Evolutionary conservation across 2,888 invertebrate genomes (phyloP), one percentile per base, ranked within the genome.

Genomic region (Ochlodes sylvanus): DNA sequence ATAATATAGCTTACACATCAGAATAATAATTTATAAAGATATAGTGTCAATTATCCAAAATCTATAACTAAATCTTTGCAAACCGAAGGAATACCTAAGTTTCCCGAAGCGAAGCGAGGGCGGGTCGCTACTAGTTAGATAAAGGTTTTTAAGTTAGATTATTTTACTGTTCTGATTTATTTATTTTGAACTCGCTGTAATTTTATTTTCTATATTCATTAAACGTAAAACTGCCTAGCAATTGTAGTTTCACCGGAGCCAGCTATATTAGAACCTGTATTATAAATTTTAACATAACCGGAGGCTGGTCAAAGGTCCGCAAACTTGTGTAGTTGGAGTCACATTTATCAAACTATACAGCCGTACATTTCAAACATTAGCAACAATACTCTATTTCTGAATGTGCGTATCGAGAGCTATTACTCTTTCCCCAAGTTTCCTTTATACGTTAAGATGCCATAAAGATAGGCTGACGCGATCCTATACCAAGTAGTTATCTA

Each of bases 371-470:
- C 77, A 73, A 80, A 82, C 80, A 84, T 82, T 83, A 84, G 85
- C 82, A 82, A 86, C 86, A 85, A 86, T 85, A 85, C 82, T 82
- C 81, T 85, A 84, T 86, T 83, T 83, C 82, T 83, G 84, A 87
- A 86, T 86, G 85, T 84, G 87, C 85, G 86, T 88, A 89, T 88
- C 88, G 88, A 81, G 83, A 71, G 75, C 89, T 88, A 89, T 90
- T 86, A 88, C 83, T 90, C 89, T 88, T 86, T 47, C 82, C 76
- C 79, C 70, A 81, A 86, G 86, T 89, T 88, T 87, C 87, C 89
- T 89, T 88, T 88, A 89, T 86, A 87, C 84, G 87, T 84, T 84
- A 79, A 83, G 89, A 89, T 89, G 87, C 87, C 83, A 88, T 90
- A 88, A 89, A 90, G 90, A 89, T 90, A 89, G 79, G 77, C 79